Percentiles rank a stretch among this genome's conserved stretches.
These are phyloP conservation scores for Oreortyx pictus DNA, from an alignment of 2,797 vertebrate genomes.

Conservation along the genomic window DNA sequence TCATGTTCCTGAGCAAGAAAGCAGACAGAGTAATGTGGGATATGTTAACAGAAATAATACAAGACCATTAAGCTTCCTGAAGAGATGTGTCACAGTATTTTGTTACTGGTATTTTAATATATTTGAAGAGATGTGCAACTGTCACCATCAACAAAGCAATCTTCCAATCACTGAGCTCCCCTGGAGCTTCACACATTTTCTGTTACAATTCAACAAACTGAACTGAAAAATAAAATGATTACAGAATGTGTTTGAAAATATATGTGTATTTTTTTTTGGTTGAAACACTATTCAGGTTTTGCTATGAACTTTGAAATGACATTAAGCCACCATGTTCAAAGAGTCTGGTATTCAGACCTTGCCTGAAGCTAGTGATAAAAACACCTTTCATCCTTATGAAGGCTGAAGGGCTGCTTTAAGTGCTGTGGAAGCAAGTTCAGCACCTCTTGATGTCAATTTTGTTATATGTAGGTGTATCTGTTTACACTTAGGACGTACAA, in stretches of 20 bases:
- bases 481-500: conserved; percentile 6
- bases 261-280: neutral
- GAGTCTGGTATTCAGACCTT: conserved; percentile 17
- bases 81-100: neutral
- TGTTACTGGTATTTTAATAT: neutral
- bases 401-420: conserved; percentile 17
- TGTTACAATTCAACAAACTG: neutral
- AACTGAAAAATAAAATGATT: neutral
- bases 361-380: conserved; percentile 45
- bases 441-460: conserved; percentile 33
- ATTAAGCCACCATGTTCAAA: conserved; percentile 6
- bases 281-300: neutral
- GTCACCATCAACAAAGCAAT: neutral
- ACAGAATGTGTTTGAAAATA: neutral
- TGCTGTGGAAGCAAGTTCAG: neutral
- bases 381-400: conserved; percentile 23
- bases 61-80: neutral
- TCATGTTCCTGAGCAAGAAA: neutral
- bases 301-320: neutral
- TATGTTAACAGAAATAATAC: neutral
- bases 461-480: neutral
- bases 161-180: accelerated
- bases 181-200: neutral
- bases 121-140: neutral
- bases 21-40: neutral